Percentiles rank a stretch among this genome's conserved stretches.
Conservation (phyloP, 2,113 vertebrate species). For the Deroptyus accipitrinus region DNA sequence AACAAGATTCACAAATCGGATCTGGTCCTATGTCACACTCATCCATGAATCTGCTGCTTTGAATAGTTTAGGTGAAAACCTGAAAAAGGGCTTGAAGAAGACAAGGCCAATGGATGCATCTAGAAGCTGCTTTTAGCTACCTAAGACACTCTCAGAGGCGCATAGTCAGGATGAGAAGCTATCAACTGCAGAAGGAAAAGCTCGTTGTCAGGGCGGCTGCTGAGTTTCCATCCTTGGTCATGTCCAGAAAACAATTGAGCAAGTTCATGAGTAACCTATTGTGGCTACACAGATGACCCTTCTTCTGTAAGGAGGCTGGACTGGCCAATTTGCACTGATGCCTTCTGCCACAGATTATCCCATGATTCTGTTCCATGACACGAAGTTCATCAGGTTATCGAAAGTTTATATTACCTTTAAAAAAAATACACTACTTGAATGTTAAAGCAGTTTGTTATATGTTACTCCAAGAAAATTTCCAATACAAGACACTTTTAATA, state of each 20-base stretch:
- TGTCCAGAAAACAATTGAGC: neutral
- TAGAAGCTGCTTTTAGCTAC: neutral
- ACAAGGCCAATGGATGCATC: neutral
- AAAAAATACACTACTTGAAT: neutral
- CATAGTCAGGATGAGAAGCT: neutral
- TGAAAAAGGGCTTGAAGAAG: neutral
- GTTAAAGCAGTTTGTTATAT: neutral
- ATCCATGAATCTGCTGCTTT: neutral
- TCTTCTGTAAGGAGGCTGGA: neutral
- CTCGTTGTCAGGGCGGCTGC: neutral
- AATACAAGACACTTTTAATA: neutral
- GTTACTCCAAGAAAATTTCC: neutral
- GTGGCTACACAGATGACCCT: neutral
- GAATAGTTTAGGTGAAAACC: neutral
- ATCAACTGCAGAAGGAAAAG: neutral
- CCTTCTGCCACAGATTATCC: neutral
- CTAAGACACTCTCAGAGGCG: neutral
- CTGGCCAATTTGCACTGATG: neutral
- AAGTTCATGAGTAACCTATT: neutral
- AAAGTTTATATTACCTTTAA: neutral
- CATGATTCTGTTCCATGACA: neutral
- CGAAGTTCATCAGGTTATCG: neutral
- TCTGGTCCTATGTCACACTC: neutral
- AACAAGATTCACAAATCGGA: neutral
- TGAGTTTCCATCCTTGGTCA: accelerated